These are phyloP conservation scores for Caerostris darwini DNA, from an alignment of 1,140 invertebrate genomes.

Conservation along the genomic window DNA sequence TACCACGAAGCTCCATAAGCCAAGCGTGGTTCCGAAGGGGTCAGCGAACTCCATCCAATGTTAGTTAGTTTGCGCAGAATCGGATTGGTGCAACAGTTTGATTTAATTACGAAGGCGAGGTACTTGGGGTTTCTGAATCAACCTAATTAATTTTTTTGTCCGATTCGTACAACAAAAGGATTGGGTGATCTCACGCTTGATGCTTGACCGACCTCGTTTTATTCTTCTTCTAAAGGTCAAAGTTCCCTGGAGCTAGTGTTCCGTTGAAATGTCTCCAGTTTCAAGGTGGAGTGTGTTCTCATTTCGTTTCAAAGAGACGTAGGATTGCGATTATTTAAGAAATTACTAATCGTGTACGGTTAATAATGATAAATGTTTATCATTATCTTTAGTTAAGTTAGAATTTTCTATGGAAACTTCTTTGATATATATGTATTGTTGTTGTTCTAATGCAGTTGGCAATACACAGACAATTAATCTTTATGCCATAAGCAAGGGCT, in stretches of 20 bases:
- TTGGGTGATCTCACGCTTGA: neutral
- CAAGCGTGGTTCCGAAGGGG: neutral
- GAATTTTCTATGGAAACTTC: too few relatives aligned
- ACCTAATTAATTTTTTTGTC: neutral
- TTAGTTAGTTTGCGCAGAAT: neutral
- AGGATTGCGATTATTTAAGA: too few relatives aligned
- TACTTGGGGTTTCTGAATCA: neutral
- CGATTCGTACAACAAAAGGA: neutral
- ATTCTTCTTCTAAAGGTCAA: neutral
- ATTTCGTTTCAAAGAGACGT: neutral
- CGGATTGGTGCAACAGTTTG: neutral
- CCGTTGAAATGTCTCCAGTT: neutral
- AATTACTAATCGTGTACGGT: too few relatives aligned
- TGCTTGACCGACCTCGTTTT: neutral
- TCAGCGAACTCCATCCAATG: neutral
- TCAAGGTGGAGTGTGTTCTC: neutral
- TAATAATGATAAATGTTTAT: too few relatives aligned
- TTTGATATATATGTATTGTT: too few relatives aligned
- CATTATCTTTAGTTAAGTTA: too few relatives aligned
- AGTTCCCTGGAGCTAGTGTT: neutral
- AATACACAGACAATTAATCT: too few relatives aligned
- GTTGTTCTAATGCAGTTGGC: too few relatives aligned
- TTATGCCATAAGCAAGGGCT: too few relatives aligned
- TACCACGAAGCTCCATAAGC: neutral
- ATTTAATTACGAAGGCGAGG: conserved; percentile 11